Evolutionary conservation across 2,797 vertebrate genomes (phyloP).

Genomic region (Falco columbarius): DNA sequence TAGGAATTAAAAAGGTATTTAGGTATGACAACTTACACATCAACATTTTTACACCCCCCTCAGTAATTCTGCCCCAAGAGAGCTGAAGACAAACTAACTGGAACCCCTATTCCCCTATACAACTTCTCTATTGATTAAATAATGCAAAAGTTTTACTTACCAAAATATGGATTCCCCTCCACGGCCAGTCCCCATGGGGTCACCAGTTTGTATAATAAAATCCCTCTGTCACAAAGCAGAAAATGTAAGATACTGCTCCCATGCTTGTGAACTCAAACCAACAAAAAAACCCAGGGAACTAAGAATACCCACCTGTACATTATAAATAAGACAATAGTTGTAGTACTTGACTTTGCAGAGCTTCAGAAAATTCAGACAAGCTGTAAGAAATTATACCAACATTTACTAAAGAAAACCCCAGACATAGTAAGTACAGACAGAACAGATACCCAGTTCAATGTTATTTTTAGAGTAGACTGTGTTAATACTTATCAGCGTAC

Average conservation of each 20-base stretch:
- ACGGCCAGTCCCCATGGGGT: conserved; percentile 92
- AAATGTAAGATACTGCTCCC: background rate
- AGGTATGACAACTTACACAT: background rate
- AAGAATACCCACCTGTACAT: conserved; percentile 89
- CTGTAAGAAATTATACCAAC: conserved; percentile 75
- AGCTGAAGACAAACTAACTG: background rate
- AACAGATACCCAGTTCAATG: accelerated
- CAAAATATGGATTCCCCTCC: conserved; percentile 94
- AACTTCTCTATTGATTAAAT: background rate
- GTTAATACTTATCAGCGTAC: accelerated
- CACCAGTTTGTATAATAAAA: conserved; percentile 95
- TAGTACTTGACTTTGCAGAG: conserved; percentile 98
- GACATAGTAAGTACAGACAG: accelerated
- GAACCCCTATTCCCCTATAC: background rate
- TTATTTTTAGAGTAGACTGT: background rate
- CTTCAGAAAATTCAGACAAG: conserved; percentile 94
- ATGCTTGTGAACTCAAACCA: background rate
- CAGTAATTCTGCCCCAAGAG: background rate
- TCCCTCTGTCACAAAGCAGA: conserved; percentile 82
- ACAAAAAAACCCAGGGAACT: background rate
- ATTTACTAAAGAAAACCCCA: background rate
- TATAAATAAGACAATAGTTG: conserved; percentile 96
- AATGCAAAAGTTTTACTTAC: conserved; percentile 75
- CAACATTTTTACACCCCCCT: background rate
- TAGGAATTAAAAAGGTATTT: background rate